Percentiles rank a stretch among this genome's conserved stretches.
These are phyloP conservation scores for Atractosteus spatula DNA, from an alignment of 2,113 vertebrate genomes.

Conservation along the genomic window DNA sequence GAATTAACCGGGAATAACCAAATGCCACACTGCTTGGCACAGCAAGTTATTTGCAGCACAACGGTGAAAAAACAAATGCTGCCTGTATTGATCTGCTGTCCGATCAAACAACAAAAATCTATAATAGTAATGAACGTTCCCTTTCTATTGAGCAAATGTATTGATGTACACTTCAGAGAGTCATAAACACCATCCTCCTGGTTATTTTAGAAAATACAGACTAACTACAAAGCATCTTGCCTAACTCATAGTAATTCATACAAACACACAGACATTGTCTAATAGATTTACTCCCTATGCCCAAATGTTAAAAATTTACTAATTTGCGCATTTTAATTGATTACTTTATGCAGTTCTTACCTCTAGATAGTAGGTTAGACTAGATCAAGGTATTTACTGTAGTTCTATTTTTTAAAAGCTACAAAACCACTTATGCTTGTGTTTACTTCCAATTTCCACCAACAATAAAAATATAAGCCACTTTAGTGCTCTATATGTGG, in stretches of 20 bases:
- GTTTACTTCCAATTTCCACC: too few relatives aligned
- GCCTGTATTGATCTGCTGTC: constrained; percentile 23
- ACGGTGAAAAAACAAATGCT: constrained; percentile 11
- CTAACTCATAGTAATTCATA: constrained; percentile 5
- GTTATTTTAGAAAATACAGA: constrained; percentile 16
- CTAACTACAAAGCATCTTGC: background rate
- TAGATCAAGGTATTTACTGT: too few relatives aligned
- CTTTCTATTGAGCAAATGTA: constrained; percentile 27
- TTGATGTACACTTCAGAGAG: constrained; percentile 25
- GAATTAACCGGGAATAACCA: constrained; percentile 11
- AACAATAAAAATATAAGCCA: too few relatives aligned
- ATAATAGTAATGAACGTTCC: constrained; percentile 29
- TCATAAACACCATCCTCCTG: constrained; percentile 21
- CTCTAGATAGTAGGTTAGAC: too few relatives aligned
- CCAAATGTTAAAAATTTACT: too few relatives aligned
- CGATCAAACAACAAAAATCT: constrained; percentile 33
- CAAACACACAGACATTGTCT: constrained; percentile 3
- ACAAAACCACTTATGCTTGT: too few relatives aligned
- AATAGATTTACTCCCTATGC: too few relatives aligned
- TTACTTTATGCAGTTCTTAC: too few relatives aligned
- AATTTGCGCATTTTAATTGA: too few relatives aligned
- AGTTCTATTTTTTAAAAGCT: too few relatives aligned
- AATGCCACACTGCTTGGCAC: background rate
- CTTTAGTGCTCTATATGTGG: too few relatives aligned
- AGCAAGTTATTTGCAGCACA: constrained; percentile 22